Base-by-base conservation (phyloP, 2,888 invertebrate genomes). In the Thereva nobilitata region DNA sequence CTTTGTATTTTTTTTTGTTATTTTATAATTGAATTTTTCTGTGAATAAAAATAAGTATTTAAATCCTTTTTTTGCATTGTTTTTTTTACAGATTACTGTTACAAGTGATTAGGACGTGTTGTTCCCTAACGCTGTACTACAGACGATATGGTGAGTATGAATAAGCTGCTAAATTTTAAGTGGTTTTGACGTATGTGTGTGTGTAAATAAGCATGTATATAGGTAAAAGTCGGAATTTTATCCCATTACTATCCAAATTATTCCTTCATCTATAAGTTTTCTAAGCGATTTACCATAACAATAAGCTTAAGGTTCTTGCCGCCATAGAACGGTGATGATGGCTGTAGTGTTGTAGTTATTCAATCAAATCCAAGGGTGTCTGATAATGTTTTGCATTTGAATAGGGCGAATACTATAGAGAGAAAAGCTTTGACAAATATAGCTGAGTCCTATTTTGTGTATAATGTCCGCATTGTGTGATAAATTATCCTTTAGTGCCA, bases 61-160 rank as follows among this genome's bases (percentile, higher is more conserved):
- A 23, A 37, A 23, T 52, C 41, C 23, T 38, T 45, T 38, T 45
- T 23, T 23, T 23, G 23, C 23, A 23, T 23, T 23, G 23, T 23
- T 23, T 23, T 23, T 23, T 55, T 55, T 55, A 9, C 64, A 64
- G 64, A 64, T 54, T 45, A 52, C 47, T 64, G 54, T 44, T 42
- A 42, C 42, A 45, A 64, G 79, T 78, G 76, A 78, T 78, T 79
- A 77, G 79, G 79, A 80, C 78, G 78, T 79, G 80, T 79, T 80
- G 80, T 77, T 78, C 79, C 79, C 78, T 75, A 79, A 76, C 76
- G 80, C 75, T 78, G 75, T 78, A 78, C 77, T 79, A 76, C 78
- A 78, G 80, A 80, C 80, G 80, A 80, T 80, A 80, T 80, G 80
- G 80, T 80, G 71, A 78, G 80, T 73, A 42, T 42, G 42, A 9